Conservation (phyloP, 2,797 vertebrate genomes). For the Parauchenoglanis punctatus region DNA sequence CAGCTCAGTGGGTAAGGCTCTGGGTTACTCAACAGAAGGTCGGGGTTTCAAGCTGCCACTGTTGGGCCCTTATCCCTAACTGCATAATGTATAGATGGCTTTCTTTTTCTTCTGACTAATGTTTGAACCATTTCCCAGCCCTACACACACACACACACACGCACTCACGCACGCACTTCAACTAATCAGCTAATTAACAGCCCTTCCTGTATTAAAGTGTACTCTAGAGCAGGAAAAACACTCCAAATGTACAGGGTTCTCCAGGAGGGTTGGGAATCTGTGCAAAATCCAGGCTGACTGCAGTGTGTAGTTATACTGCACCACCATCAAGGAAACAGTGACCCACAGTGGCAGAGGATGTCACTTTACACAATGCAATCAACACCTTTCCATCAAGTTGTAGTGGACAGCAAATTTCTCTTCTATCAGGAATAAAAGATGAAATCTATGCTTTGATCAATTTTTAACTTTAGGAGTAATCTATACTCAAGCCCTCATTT, state of each 20-base stretch:
- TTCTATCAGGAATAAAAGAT: neutral
- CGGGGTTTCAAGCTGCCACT: neutral
- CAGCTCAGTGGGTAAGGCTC: neutral
- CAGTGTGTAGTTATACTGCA: neutral
- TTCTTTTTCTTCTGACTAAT: neutral
- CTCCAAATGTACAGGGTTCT: neutral
- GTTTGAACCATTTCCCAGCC: neutral
- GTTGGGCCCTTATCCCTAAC: neutral
- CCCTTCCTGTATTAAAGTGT: neutral
- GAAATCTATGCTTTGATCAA: neutral
- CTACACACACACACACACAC: neutral
- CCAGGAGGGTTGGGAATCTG: neutral
- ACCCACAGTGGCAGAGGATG: conserved; percentile 29
- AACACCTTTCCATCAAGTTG: neutral
- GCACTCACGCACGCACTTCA: neutral
- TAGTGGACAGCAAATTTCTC: neutral
- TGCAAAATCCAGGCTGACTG: neutral
- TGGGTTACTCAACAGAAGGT: neutral
- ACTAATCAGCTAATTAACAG: neutral
- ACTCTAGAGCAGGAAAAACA: neutral
- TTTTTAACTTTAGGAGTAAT: neutral
- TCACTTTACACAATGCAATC: neutral
- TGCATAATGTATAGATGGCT: neutral
- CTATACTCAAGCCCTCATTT: neutral
- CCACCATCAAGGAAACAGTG: conserved; percentile 43